Percentiles rank a stretch among this genome's conserved stretches.
These are phyloP conservation scores for Cyphomyrmex costatus DNA, from an alignment of 1,140 invertebrate species.

Conservation along the genomic window DNA sequence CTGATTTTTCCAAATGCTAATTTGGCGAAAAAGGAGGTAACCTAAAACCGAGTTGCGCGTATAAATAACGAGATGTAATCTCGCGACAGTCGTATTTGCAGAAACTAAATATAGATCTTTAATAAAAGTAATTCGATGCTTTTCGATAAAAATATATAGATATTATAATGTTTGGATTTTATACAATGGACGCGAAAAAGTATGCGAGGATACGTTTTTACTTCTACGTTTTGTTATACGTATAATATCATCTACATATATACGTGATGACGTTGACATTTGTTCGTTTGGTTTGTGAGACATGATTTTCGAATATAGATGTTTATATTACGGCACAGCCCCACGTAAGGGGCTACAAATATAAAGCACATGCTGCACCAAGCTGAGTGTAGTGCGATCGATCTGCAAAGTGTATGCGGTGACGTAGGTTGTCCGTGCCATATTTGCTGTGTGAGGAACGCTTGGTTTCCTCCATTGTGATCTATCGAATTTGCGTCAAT, in stretches of 20 bases:
- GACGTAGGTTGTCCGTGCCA: conserved; percentile 61
- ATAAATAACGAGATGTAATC: conserved; percentile 7
- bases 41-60: neutral
- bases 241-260: neutral
- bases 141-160: neutral
- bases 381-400: conserved; percentile 50
- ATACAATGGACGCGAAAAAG: neutral
- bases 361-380: conserved; percentile 27
- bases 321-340: neutral
- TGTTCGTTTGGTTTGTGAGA: neutral
- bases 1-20: conserved; percentile 36
- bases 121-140: neutral
- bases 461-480: conserved; percentile 5
- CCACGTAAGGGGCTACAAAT: conserved; percentile 10
- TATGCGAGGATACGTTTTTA: neutral
- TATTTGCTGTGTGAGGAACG: conserved; percentile 5
- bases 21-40: neutral
- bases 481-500: conserved; percentile 39
- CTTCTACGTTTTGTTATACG: neutral
- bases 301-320: neutral
- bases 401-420: conserved; percentile 55
- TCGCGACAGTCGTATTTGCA: neutral
- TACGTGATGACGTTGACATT: neutral
- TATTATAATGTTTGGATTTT: neutral
- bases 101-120: neutral